These are phyloP conservation scores for Epizoanthus ramosus DNA, from an alignment of 92 coral and sea anemone species.

Conservation along the genomic window DNA sequence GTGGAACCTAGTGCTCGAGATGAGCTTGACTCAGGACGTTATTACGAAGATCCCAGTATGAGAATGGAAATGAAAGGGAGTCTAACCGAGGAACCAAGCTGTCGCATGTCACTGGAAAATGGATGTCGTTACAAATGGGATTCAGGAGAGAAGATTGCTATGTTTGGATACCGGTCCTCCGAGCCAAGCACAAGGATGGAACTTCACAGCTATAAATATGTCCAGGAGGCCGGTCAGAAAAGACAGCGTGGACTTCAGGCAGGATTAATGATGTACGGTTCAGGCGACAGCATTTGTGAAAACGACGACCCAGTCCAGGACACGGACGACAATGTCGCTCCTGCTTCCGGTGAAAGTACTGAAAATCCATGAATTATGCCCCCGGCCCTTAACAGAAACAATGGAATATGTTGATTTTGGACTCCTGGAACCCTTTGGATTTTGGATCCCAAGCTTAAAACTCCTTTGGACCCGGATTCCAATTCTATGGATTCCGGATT, in stretches of 20 bases:
- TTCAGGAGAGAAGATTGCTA: not conserved
- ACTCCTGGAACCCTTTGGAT: too few relatives aligned
- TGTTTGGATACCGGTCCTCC: constrained; percentile 26
- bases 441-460: too few relatives aligned
- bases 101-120: constrained; percentile 14
- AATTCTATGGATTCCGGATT: too few relatives aligned
- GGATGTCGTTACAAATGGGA: constrained; percentile 37
- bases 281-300: too few relatives aligned
- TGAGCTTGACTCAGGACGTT: constrained; percentile 31
- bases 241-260: constrained; percentile 27
- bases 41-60: constrained; percentile 11
- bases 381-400: too few relatives aligned
- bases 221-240: constrained; percentile 28
- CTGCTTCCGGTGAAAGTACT: too few relatives aligned
- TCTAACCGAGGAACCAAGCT: not conserved
- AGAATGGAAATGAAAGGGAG: constrained; percentile 27
- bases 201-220: constrained; percentile 28
- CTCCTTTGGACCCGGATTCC: too few relatives aligned
- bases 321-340: too few relatives aligned
- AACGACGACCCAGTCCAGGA: too few relatives aligned
- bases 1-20: constrained; percentile 31
- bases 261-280: constrained; percentile 1
- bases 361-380: too few relatives aligned
- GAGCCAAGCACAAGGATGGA: constrained; percentile 36
- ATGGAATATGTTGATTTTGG: too few relatives aligned